Evolutionary conservation across 2,113 vertebrate genomes (phyloP).

Genomic region (Perca fluviatilis): DNA sequence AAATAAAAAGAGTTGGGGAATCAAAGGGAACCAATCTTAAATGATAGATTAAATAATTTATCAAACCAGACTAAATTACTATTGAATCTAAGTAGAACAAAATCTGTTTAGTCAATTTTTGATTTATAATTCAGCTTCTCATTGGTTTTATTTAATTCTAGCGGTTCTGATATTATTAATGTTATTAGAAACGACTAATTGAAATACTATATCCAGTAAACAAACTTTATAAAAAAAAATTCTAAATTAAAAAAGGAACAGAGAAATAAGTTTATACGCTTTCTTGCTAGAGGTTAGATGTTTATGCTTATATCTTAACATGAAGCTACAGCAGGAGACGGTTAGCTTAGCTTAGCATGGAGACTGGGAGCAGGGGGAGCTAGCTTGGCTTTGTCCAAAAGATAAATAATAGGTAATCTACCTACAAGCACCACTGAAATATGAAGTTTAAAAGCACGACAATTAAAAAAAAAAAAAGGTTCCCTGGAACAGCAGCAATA

Average conservation of each 20-base stretch:
- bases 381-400: not conserved
- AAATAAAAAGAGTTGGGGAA: constrained; percentile 2
- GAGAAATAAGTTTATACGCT: too few relatives aligned
- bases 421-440: not conserved
- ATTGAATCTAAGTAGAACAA: not conserved
- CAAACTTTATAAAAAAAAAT: not conserved
- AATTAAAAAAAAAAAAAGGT: too few relatives aligned
- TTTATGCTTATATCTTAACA: too few relatives aligned
- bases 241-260: too few relatives aligned
- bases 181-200: not conserved
- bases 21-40: not conserved
- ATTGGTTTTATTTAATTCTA: not conserved
- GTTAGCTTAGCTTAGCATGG: not conserved
- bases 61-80: not conserved
- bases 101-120: not conserved
- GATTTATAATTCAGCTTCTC: not conserved
- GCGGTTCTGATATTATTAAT: not conserved
- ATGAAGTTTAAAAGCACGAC: not conserved
- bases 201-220: not conserved
- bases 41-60: not conserved
- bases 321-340: not conserved
- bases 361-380: not conserved
- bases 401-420: not conserved
- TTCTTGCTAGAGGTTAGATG: not conserved
- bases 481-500: not conserved